A percentile compares a stretch with the other conserved stretches of the same genome.
These are phyloP conservation scores for Drosophila kanapiae DNA, from an alignment of 1,140 invertebrate genomes.

Conservation along the genomic window DNA sequence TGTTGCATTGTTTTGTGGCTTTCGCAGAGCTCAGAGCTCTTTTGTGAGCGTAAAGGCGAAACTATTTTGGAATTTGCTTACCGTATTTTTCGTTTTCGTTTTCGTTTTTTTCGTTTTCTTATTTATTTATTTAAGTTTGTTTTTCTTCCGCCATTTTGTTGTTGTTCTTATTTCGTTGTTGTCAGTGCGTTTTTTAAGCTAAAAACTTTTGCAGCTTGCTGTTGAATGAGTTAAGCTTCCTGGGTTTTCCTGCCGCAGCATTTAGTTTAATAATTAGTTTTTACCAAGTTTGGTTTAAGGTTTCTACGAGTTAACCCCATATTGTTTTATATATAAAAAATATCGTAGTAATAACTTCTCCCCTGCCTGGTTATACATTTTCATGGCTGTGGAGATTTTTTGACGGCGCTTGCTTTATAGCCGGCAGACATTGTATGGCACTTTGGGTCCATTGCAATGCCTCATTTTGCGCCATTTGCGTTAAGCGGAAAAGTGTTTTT, in stretches of 20 bases:
- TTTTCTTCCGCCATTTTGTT: conserved; percentile 4
- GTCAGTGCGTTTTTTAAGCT: background rate
- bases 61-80: conserved; percentile 43
- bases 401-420: conserved; percentile 32
- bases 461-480: conserved; percentile 42
- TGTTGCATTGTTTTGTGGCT: conserved; percentile 43
- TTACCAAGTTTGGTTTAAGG: background rate
- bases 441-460: conserved; percentile 37
- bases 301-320: too few species aligned
- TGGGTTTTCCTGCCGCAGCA: conserved; percentile 10
- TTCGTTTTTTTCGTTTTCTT: conserved; percentile 31
- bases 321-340: too few species aligned
- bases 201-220: conserved; percentile 24
- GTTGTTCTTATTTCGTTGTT: background rate
- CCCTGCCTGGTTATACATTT: background rate
- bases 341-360: too few species aligned
- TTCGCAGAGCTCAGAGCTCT: conserved; percentile 17
- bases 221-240: conserved; percentile 29
- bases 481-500: conserved; percentile 22
- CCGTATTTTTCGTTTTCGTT: conserved; percentile 25
- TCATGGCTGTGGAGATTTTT: conserved; percentile 1
- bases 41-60: conserved; percentile 38
- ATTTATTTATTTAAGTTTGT: conserved; percentile 45
- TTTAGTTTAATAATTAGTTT: conserved; percentile 24
- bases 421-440: conserved; percentile 29